phyloP scores from a whole-genome alignment of 2,888 invertebrate genomes.

The Mesochorus sp. region DNA sequence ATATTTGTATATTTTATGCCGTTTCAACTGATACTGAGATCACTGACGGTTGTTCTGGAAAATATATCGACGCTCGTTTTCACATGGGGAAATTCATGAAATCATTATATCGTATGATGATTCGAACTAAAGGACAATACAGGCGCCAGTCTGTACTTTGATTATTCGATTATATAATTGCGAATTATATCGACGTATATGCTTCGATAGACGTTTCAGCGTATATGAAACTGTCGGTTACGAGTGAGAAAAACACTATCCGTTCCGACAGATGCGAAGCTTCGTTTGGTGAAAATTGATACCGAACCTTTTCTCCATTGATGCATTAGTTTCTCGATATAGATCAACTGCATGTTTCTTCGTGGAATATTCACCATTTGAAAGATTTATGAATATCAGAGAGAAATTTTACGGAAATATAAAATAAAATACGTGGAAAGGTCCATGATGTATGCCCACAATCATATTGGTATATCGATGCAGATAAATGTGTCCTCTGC shows the following conservation, averaged over 20 bases:
- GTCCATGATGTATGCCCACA: no score
- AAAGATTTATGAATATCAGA: conserved; percentile 31
- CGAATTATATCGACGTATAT: no score
- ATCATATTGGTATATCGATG: no score
- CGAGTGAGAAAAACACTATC: conserved; percentile 17
- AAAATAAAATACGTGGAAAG: background rate
- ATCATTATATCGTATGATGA: conserved; percentile 62
- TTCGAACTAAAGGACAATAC: no score
- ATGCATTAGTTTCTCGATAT: conserved; percentile 24
- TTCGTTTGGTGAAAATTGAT: conserved; percentile 30
- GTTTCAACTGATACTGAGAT: conserved; percentile 33
- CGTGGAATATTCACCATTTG: background rate
- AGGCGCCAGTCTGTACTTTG: no score
- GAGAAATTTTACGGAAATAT: conserved; percentile 1
- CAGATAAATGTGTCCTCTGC: no score
- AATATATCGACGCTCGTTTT: conserved; percentile 62
- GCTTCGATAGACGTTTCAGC: no score
- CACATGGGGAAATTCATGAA: conserved; percentile 66
- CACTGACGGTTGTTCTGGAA: conserved; percentile 43
- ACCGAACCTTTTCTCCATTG: conserved; percentile 28
- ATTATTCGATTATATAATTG: background rate
- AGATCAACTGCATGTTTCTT: conserved; percentile 44
- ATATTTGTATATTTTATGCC: no score
- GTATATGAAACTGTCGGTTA: background rate
- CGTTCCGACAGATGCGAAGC: conserved; percentile 20